Percentiles rank a stretch among this genome's conserved stretches.
These are phyloP conservation scores for Venusia cambrica DNA, from an alignment of 2,888 invertebrate species.

Conservation along the genomic window DNA sequence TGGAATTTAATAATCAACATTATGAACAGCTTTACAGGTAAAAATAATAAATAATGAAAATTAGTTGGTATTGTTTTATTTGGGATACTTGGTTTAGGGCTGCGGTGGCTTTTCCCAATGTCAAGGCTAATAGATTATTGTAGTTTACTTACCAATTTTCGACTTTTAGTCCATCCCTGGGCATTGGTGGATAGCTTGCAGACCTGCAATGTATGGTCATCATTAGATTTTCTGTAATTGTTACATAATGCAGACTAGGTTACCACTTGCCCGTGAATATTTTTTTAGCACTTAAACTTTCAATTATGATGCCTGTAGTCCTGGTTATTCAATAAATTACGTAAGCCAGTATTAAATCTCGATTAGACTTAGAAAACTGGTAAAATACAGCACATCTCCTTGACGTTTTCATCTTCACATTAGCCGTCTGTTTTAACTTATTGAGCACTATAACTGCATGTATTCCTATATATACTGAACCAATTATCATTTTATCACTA, in stretches of 20 bases:
- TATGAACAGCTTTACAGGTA: too few relatives aligned
- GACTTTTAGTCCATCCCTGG: slow-evolving; percentile 88
- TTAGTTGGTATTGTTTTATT: too few relatives aligned
- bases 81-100: too few relatives aligned
- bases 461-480: slow-evolving; percentile 34
- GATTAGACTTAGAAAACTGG: slow-evolving; percentile 39
- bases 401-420: slow-evolving; percentile 44
- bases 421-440: slow-evolving; percentile 42
- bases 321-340: slow-evolving; percentile 34
- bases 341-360: slow-evolving; percentile 33
- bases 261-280: slow-evolving; percentile 58
- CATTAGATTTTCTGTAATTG: slow-evolving; percentile 68
- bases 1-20: too few relatives aligned
- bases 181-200: slow-evolving; percentile 87
- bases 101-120: slow-evolving; percentile 11
- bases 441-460: slow-evolving; percentile 32
- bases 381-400: slow-evolving; percentile 53
- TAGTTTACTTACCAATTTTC: slow-evolving; percentile 87
- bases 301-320: slow-evolving; percentile 9
- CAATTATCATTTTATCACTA: slow-evolving; percentile 34
- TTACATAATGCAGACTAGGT: slow-evolving; percentile 79
- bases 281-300: slow-evolving; percentile 20
- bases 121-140: slow-evolving; percentile 11
- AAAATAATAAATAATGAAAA: too few relatives aligned
- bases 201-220: slow-evolving; percentile 81